These are phyloP conservation scores for Lomographa bimaculata DNA, from an alignment of 2,888 invertebrate species.

Conservation along the genomic window DNA sequence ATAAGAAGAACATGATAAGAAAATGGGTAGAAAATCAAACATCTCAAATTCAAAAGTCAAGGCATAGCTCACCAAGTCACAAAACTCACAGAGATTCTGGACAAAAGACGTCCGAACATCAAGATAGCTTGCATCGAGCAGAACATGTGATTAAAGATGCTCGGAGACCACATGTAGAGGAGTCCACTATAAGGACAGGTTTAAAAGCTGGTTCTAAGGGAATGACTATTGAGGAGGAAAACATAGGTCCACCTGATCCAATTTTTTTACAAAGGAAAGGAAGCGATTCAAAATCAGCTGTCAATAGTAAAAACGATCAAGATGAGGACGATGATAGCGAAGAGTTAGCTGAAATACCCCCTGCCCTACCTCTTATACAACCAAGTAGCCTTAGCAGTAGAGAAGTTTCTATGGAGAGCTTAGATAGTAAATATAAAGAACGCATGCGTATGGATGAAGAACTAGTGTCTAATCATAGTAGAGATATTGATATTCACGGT, in stretches of 20 bases:
- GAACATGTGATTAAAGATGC: constrained; percentile 79
- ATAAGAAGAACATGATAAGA: constrained; percentile 96
- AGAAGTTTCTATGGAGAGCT: constrained; percentile 92
- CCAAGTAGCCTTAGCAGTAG: constrained; percentile 88
- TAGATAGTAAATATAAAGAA: constrained; percentile 90
- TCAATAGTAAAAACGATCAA: constrained; percentile 67
- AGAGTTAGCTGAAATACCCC: constrained; percentile 91
- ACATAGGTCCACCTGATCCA: constrained; percentile 65
- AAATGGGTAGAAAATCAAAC: constrained; percentile 97
- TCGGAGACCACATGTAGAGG: constrained; percentile 83
- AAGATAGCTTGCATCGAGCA: constrained; percentile 61
- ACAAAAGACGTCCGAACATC: constrained; percentile 54
- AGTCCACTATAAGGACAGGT: constrained; percentile 84
- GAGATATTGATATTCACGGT: constrained; percentile 77
- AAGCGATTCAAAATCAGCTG: constrained; percentile 50
- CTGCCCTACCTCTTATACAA: constrained; percentile 90
- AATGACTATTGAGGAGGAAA: constrained; percentile 78
- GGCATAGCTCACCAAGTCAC: constrained; percentile 81
- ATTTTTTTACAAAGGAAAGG: constrained; percentile 48
- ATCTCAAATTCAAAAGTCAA: constrained; percentile 89
- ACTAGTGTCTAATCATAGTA: constrained; percentile 79
- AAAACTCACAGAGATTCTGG: constrained; percentile 59
- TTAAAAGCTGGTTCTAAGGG: constrained; percentile 80
- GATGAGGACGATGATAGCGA: constrained; percentile 92
- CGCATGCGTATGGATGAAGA: constrained; percentile 85